Evolutionary conservation across 2,113 vertebrate species (phyloP).

Genomic region (Spheniscus mendiculus): DNA sequence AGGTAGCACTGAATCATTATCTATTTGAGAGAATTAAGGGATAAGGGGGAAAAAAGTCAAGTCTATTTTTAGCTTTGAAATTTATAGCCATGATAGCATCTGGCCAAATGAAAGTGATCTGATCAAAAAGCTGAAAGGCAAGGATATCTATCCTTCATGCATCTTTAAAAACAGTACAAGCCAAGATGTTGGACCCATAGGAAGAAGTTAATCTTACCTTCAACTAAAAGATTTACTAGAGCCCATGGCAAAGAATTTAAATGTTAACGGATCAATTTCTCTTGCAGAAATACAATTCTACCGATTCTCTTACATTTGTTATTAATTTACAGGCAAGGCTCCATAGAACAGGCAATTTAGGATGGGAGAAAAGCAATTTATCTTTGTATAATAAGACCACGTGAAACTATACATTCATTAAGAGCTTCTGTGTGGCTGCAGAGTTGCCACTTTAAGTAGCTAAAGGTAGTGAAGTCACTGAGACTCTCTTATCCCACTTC

Average conservation of each 20-base stretch:
- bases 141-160: not conserved
- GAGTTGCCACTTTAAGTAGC: not conserved
- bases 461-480: not conserved
- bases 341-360: not conserved
- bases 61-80: slow-evolving; percentile 46
- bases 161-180: slow-evolving; percentile 9
- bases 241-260: not conserved
- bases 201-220: slow-evolving; percentile 29
- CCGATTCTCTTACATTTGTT: not conserved
- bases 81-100: not conserved
- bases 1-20: slow-evolving; percentile 1
- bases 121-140: slow-evolving; percentile 1
- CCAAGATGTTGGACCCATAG: not conserved
- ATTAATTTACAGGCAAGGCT: not conserved
- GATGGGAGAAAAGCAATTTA: not conserved
- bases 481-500: not conserved
- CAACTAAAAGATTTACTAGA: slow-evolving; percentile 44
- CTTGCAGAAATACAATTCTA: slow-evolving; percentile 17
- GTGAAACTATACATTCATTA: not conserved
- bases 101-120: not conserved
- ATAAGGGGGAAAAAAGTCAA: not conserved
- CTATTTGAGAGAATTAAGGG: slow-evolving; percentile 27
- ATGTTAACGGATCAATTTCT: slow-evolving; percentile 36
- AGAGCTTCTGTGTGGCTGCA: not conserved
- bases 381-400: not conserved